A percentile compares a stretch with the other conserved stretches of the same genome.
Evolutionary conservation across 30 jellyfish, hydroid and myxozoan genomes (phyloP).

Genomic region (Pelagia noctiluca): DNA sequence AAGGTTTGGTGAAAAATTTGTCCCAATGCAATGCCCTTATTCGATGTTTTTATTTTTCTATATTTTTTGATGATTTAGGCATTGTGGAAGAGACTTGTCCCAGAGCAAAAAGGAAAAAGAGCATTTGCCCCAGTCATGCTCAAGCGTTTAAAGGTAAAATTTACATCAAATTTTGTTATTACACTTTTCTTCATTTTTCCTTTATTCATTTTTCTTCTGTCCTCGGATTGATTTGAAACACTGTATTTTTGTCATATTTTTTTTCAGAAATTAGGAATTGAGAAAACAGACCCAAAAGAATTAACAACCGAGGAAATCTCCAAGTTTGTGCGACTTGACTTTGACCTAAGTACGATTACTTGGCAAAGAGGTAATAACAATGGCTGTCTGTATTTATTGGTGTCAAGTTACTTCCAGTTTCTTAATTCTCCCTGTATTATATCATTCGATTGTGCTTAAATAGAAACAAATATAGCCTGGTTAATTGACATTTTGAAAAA

Average conservation of each 20-base stretch:
- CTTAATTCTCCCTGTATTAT: neutral
- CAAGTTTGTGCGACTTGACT: constrained; percentile 84
- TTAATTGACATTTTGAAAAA: no score
- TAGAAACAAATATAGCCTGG: no score
- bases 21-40: no score
- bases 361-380: constrained; percentile 92
- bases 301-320: constrained; percentile 79
- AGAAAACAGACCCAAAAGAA: constrained; percentile 79
- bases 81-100: constrained; percentile 88
- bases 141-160: constrained; percentile 75
- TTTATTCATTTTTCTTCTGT: neutral
- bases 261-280: constrained; percentile 87
- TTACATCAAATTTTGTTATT: neutral
- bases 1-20: no score
- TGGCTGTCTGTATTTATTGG: neutral
- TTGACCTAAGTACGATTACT: constrained; percentile 80
- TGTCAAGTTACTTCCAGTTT: neutral
- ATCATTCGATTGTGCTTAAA: no score
- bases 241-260: neutral
- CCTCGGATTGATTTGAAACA: neutral
- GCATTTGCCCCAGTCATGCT: constrained; percentile 89
- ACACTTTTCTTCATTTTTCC: neutral
- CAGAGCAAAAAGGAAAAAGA: constrained; percentile 81
- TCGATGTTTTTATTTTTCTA: no score
- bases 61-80: constrained; percentile 49